Conservation (phyloP, 92 coral and sea anemone genomes). For the Bergia puertoricense region DNA sequence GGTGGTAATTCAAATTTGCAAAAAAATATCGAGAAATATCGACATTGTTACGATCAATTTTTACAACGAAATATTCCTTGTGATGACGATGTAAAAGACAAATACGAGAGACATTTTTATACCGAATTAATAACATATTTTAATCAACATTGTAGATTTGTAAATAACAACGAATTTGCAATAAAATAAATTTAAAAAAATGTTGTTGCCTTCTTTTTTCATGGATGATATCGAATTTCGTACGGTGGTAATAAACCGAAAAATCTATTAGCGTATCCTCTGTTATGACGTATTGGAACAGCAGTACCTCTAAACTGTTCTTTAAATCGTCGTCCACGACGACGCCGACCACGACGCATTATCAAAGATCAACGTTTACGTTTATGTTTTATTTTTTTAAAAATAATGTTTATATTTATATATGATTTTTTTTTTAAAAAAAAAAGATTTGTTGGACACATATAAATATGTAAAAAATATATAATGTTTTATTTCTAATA, state of each 20-base stretch:
- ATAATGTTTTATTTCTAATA: no score
- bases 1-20: not conserved
- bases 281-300: not conserved
- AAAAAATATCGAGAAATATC: not conserved
- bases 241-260: not conserved
- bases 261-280: not conserved
- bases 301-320: not conserved
- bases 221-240: not conserved
- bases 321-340: not conserved
- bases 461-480: no score
- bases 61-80: not conserved
- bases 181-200: no score
- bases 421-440: no score
- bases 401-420: no score
- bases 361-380: no score
- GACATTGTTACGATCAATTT: not conserved
- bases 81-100: not conserved
- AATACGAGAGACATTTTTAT: not conserved
- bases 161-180: not conserved
- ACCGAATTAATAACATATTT: not conserved
- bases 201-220: not conserved
- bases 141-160: not conserved
- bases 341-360: not conserved
- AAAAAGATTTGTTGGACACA: no score
- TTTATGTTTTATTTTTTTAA: not conserved